phyloP scores from a whole-genome alignment of 2,797 vertebrate species.

The Channa striata region DNA sequence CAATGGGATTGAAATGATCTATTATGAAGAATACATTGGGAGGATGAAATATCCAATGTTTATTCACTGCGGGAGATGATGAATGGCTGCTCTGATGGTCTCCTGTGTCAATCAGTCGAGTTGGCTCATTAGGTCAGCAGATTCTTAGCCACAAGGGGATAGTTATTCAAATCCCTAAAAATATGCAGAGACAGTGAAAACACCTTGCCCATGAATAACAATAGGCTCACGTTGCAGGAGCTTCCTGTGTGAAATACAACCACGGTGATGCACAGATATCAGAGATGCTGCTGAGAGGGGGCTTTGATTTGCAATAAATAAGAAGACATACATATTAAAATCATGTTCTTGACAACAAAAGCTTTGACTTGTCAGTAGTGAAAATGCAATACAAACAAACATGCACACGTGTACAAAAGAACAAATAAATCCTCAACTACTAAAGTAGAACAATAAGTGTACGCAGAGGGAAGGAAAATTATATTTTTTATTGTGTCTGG shows the following conservation, averaged over 20 bases:
- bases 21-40: constrained; percentile 55
- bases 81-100: constrained; percentile 60
- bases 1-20: constrained; percentile 67
- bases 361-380: constrained; percentile 6
- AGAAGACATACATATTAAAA: constrained; percentile 41
- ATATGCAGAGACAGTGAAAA: constrained; percentile 74
- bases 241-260: constrained; percentile 44
- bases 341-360: constrained; percentile 11
- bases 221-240: constrained; percentile 36
- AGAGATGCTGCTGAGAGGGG: constrained; percentile 12
- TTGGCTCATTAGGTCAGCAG: constrained; percentile 77
- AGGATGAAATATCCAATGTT: constrained; percentile 63
- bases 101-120: constrained; percentile 73
- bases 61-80: constrained; percentile 67
- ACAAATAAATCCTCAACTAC: not conserved
- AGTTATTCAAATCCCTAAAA: constrained; percentile 74
- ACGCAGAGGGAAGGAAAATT: not conserved
- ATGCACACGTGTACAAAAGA: not conserved
- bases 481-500: not conserved
- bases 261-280: constrained; percentile 14
- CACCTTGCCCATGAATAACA: constrained; percentile 72
- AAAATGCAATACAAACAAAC: not conserved
- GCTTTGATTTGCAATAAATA: constrained; percentile 44
- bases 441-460: not conserved
- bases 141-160: constrained; percentile 64